phyloP scores from a whole-genome alignment of 2,888 invertebrate genomes.

The Eucriotettix oculatus region DNA sequence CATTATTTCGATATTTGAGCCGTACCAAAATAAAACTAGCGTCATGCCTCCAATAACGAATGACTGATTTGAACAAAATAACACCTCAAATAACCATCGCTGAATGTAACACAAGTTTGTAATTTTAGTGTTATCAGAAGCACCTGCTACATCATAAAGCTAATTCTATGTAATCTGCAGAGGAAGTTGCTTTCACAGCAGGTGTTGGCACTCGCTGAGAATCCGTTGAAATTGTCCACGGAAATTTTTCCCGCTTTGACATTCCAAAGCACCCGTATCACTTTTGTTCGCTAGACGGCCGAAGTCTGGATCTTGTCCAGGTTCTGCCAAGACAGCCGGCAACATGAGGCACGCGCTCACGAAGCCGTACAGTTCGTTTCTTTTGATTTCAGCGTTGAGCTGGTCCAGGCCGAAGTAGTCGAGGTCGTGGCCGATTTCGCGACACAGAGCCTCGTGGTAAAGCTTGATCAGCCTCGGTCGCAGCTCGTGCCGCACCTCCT shows the following conservation, averaged over 20 bases:
- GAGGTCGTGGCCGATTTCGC: background rate
- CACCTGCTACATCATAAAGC: too few relatives aligned
- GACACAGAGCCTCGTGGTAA: background rate
- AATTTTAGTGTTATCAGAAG: too few relatives aligned
- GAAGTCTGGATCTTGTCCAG: constrained; percentile 3
- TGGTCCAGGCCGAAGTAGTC: background rate
- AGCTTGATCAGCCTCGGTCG: background rate
- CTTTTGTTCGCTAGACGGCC: constrained; percentile 1
- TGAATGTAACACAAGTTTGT: too few relatives aligned
- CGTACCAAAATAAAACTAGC: too few relatives aligned
- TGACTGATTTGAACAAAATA: too few relatives aligned
- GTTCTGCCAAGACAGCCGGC: constrained; percentile 4
- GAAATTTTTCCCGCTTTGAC: constrained; percentile 2
- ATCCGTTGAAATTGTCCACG: constrained; percentile 2
- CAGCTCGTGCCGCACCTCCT: background rate
- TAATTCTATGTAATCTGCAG: too few relatives aligned
- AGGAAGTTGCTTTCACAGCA: background rate
- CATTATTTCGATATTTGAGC: too few relatives aligned
- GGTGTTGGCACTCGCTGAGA: background rate
- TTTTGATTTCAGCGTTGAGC: constrained; percentile 1
- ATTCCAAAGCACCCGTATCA: background rate
- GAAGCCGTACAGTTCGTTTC: constrained; percentile 4
- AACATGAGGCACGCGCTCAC: constrained; percentile 5
- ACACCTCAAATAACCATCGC: too few relatives aligned
- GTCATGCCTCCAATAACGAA: too few relatives aligned